phyloP scores from a whole-genome alignment of 92 coral and sea anemone genomes.

The Siderastrea siderea region DNA sequence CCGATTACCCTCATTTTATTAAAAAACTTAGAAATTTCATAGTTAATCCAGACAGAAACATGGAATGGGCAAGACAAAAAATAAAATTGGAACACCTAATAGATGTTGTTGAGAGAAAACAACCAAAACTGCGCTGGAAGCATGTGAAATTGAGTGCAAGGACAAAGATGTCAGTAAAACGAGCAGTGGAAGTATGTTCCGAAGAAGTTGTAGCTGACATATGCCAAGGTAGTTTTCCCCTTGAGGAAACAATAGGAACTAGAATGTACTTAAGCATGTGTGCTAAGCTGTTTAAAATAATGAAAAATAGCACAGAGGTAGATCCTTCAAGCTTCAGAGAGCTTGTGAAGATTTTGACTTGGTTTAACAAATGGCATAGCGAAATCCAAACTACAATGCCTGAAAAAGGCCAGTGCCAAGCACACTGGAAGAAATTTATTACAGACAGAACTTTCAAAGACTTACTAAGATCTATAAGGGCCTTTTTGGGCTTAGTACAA shows the following conservation, averaged over 20 bases:
- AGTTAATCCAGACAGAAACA: conserved; percentile 34
- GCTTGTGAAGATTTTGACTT: conserved; percentile 12
- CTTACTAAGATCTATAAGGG: too few relatives aligned
- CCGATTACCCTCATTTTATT: conserved; percentile 12
- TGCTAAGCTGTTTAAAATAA: conserved; percentile 13
- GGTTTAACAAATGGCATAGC: conserved; percentile 22
- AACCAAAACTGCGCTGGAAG: not conserved
- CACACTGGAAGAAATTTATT: conserved; percentile 1
- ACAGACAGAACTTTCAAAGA: too few relatives aligned
- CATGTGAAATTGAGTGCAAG: too few relatives aligned
- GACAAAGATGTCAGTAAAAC: too few relatives aligned
- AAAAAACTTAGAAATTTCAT: conserved; percentile 62
- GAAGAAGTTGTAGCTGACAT: too few relatives aligned
- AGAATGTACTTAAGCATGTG: not conserved
- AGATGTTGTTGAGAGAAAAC: conserved; percentile 34
- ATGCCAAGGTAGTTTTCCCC: not conserved
- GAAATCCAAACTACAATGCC: conserved; percentile 31
- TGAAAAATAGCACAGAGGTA: conserved; percentile 24
- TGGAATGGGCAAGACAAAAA: not conserved
- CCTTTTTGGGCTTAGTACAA: too few relatives aligned
- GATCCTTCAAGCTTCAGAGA: not conserved
- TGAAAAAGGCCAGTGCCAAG: conserved; percentile 2
- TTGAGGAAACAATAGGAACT: too few relatives aligned
- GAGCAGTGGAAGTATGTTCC: too few relatives aligned
- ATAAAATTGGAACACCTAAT: conserved; percentile 13